phyloP scores from a whole-genome alignment of 2,113 vertebrate genomes.

The Scopus umbretta region DNA sequence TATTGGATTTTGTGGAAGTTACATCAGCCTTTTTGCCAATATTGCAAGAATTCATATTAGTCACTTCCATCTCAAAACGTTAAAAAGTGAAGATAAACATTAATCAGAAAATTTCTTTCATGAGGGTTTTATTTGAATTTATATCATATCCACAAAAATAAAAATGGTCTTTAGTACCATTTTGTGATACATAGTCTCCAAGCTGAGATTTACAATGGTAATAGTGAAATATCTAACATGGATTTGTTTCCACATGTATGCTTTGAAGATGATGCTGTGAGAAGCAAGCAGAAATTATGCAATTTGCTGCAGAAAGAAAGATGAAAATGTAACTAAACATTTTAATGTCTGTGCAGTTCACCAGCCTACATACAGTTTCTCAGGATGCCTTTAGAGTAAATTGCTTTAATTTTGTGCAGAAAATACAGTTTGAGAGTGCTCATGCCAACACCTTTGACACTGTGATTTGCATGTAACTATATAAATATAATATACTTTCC shows the following conservation, averaged over 20 bases:
- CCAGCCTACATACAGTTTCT: conserved; percentile 13
- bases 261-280: conserved; percentile 11
- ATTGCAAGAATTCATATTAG: neutral
- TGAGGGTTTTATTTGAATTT: conserved; percentile 69
- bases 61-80: neutral
- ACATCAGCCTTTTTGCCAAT: neutral
- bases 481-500: conserved; percentile 58
- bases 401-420: conserved; percentile 4
- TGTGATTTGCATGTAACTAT: conserved; percentile 20
- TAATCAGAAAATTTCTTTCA: neutral
- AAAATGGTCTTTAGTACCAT: conserved; percentile 49
- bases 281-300: conserved; percentile 48
- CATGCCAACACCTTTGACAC: neutral
- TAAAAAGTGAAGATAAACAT: conserved; percentile 3
- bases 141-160: conserved; percentile 54
- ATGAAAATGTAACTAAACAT: conserved; percentile 18
- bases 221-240: conserved; percentile 35
- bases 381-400: neutral
- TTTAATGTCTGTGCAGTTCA: conserved; percentile 20
- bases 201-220: conserved; percentile 43
- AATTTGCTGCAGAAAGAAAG: conserved; percentile 38
- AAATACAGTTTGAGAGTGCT: conserved; percentile 7
- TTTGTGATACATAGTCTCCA: conserved; percentile 50
- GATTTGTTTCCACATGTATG: conserved; percentile 5
- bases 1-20: neutral